Evolutionary conservation across 2,797 vertebrate genomes (phyloP), one percentile per base, ranked within the genome.

Genomic region (Pteropus rufus): DNA sequence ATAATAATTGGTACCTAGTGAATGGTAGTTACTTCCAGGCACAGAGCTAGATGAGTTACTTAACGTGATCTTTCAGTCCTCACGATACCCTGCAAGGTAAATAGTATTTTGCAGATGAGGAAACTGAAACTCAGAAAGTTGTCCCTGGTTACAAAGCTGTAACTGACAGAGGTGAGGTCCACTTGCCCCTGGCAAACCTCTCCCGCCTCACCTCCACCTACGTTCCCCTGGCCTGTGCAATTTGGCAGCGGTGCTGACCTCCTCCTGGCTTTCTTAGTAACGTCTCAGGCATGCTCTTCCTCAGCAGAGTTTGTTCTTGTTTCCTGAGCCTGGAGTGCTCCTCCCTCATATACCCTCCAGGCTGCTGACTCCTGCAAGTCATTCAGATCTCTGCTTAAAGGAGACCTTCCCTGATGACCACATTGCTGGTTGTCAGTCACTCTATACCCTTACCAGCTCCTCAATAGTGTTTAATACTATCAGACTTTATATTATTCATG

Each of bases 101-200:
- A 87, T 9, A 89, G 65, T 76, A 62, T 72, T 96, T 93, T 93
- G 70, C n/a, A 23, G 49, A 29, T 77, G 54, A 93, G 67, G 79
- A 91, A 94, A 88, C 85, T 34, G 49, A 79, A 54, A 14, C 72
- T 52, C 62, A 36, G 81, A 41, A 87, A 86, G 69, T n/a, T 62
- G 41, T 60, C 7, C 3, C 1, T 34, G 56, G 72, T 75, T 76
- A 58, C 19, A 65, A n/a, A 81, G 60, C 41, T 72, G 2, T 26
- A 72, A 41, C 8, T 36, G 62, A 26, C 31, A 44, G 72, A 56
- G 41, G 21, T 44, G 56, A 58, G 49, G 52, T n/a, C 24, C 3
- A 0, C 54, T 29, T 29, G 44, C 7, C 56, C 34, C 23, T 14
- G 73, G 39, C 69, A 26, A 26, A 18, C 46, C 34, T 72, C 65